Percentiles rank a stretch among this genome's conserved stretches.
These are phyloP conservation scores for Nerophis lumbriciformis DNA, from an alignment of 2,113 vertebrate genomes.

Conservation along the genomic window DNA sequence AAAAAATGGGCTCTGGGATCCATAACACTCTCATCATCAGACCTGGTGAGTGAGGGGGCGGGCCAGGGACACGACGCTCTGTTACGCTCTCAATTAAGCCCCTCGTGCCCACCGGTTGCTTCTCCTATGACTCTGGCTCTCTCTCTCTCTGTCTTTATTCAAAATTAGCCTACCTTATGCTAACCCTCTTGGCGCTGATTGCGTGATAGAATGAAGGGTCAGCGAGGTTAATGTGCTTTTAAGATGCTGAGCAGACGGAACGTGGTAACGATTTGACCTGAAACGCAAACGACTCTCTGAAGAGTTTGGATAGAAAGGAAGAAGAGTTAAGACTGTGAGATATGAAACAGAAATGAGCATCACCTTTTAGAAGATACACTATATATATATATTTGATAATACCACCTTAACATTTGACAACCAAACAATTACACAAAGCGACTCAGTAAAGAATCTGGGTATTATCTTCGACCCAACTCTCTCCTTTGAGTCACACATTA, in stretches of 20 bases:
- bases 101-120: not conserved
- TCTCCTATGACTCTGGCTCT: not conserved
- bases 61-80: too few relatives aligned
- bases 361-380: conserved; percentile 13
- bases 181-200: not conserved
- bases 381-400: too few relatives aligned
- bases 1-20: too few relatives aligned
- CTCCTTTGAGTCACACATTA: too few relatives aligned
- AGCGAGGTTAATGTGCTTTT: conserved; percentile 32
- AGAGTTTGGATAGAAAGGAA: conserved; percentile 7
- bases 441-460: too few relatives aligned
- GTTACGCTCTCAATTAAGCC: too few relatives aligned
- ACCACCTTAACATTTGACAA: too few relatives aligned
- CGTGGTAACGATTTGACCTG: conserved; percentile 43
- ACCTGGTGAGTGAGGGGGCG: too few relatives aligned
- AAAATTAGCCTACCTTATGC: not conserved
- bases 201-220: conserved; percentile 5
- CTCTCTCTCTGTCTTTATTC: not conserved
- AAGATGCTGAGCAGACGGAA: conserved; percentile 13
- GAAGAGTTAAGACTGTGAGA: conserved; percentile 15
- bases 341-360: conserved; percentile 36
- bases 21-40: too few relatives aligned
- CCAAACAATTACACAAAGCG: too few relatives aligned
- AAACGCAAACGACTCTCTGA: conserved; percentile 27
- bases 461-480: too few relatives aligned